A percentile compares a stretch with the other conserved stretches of the same genome.
These are phyloP conservation scores for Procambarus clarkii DNA, from an alignment of 1,140 invertebrate species.

Conservation along the genomic window DNA sequence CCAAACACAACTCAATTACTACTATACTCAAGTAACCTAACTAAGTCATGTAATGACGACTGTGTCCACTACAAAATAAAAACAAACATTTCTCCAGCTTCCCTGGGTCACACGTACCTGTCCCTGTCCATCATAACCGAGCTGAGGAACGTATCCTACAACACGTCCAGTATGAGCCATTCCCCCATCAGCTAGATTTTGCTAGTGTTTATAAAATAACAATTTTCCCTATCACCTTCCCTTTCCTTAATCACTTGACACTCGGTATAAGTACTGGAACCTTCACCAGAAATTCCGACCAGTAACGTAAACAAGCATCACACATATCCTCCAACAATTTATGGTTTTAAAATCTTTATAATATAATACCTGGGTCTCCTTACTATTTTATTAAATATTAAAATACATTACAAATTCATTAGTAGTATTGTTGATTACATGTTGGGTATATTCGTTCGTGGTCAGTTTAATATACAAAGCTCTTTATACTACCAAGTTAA, in stretches of 20 bases:
- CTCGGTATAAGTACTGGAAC: conserved; percentile 3
- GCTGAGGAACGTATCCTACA: conserved; percentile 42
- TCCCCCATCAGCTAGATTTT: conserved; percentile 55
- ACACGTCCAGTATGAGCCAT: conserved; percentile 57
- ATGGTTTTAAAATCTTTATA: not conserved
- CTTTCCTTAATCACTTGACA: conserved; percentile 45
- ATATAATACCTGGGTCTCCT: no score
- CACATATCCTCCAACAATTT: not conserved
- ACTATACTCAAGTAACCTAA: not conserved
- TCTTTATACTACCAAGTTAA: not conserved
- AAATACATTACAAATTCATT: no score
- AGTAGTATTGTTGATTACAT: no score
- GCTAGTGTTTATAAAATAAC: conserved; percentile 1
- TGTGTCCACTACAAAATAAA: not conserved
- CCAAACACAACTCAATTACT: not conserved
- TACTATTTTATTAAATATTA: no score
- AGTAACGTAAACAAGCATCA: not conserved
- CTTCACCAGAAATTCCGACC: not conserved
- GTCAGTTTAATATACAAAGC: no score
- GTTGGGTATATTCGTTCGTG: no score
- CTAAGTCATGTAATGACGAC: conserved; percentile 17
- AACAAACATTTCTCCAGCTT: not conserved
- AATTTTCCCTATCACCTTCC: conserved; percentile 5
- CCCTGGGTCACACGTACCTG: not conserved
- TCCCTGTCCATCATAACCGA: conserved; percentile 53